phyloP scores from a whole-genome alignment of 2,113 vertebrate genomes.

The Peromyscus leucopus region DNA sequence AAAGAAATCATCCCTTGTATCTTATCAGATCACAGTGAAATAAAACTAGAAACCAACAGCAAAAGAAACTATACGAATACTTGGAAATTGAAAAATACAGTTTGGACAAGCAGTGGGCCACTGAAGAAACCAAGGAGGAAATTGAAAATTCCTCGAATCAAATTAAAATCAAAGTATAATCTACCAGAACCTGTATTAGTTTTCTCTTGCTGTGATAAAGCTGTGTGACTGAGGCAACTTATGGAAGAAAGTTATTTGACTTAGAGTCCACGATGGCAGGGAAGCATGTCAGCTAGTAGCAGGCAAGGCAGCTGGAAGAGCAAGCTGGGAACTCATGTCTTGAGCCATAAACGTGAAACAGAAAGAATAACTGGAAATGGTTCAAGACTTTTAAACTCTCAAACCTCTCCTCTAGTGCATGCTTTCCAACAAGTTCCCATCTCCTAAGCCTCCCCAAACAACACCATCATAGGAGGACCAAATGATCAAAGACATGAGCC shows the following conservation, averaged over 20 bases:
- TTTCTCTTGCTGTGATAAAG: background rate
- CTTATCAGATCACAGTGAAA: background rate
- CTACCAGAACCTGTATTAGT: background rate
- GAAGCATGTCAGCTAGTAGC: background rate
- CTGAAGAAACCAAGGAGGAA: background rate
- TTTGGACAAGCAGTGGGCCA: background rate
- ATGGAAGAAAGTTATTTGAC: background rate
- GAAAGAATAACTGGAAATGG: background rate
- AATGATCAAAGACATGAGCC: background rate
- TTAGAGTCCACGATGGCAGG: too few relatives aligned
- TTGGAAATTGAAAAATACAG: background rate
- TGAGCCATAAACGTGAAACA: background rate
- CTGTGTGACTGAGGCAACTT: background rate
- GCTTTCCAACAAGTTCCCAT: background rate
- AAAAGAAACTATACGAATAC: background rate
- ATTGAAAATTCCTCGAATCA: background rate
- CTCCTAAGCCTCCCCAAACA: background rate
- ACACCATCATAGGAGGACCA: background rate
- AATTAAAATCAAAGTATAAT: background rate
- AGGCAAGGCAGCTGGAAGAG: background rate
- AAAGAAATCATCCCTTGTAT: background rate
- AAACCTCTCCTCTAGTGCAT: background rate
- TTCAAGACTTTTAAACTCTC: background rate
- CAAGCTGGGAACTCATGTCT: background rate
- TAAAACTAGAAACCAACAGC: background rate